phyloP scores from a whole-genome alignment of 2,888 invertebrate species.

The Eustalomyia histrio region DNA sequence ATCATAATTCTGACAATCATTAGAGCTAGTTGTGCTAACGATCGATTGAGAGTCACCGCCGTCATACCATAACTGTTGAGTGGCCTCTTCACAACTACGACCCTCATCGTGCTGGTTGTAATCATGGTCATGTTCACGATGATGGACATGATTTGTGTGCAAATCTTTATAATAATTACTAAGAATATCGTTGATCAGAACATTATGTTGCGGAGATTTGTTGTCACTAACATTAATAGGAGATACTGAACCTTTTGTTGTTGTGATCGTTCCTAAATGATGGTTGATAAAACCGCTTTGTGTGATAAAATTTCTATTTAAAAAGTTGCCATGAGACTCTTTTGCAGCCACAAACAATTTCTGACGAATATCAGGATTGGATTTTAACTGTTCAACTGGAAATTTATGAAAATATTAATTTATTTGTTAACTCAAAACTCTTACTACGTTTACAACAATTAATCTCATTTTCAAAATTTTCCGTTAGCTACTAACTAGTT shows the following conservation, averaged over 20 bases:
- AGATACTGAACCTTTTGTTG: slow-evolving; percentile 73
- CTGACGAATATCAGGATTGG: slow-evolving; percentile 84
- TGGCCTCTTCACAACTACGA: slow-evolving; percentile 75
- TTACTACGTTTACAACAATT: no score
- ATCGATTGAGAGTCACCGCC: slow-evolving; percentile 84
- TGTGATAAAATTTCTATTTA: slow-evolving; percentile 74
- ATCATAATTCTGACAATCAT: slow-evolving; percentile 80
- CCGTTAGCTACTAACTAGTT: no score
- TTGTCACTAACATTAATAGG: slow-evolving; percentile 48
- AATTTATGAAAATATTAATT: slow-evolving; percentile 6
- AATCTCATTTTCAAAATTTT: no score
- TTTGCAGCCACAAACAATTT: slow-evolving; percentile 85
- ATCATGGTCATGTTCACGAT: slow-evolving; percentile 62
- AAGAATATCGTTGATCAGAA: slow-evolving; percentile 75
- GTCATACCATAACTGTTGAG: slow-evolving; percentile 84
- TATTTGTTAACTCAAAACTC: no score
- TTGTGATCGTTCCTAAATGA: slow-evolving; percentile 42
- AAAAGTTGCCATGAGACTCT: slow-evolving; percentile 81
- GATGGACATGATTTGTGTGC: slow-evolving; percentile 62
- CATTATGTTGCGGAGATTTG: slow-evolving; percentile 69
- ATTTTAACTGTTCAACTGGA: slow-evolving; percentile 88
- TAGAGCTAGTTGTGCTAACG: slow-evolving; percentile 82
- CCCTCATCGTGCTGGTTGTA: slow-evolving; percentile 65
- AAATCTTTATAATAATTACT: slow-evolving; percentile 74
- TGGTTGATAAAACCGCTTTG: slow-evolving; percentile 23